Percentiles rank a stretch among this genome's conserved stretches.
phyloP scores from a whole-genome alignment of 23 tunicate genomes.

The Halocynthia aurantium region DNA sequence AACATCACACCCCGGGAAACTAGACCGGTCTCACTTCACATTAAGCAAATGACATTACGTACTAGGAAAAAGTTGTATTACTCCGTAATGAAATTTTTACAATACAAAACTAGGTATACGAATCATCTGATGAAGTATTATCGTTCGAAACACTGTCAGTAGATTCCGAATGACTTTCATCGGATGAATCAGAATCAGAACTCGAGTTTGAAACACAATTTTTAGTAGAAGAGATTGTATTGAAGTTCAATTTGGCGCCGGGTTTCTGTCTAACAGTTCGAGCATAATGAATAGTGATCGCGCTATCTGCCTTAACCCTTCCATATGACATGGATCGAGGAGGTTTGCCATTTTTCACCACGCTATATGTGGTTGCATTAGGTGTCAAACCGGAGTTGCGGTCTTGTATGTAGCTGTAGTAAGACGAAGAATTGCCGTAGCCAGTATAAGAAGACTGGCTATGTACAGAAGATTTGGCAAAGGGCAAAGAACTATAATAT shows the following conservation, averaged over 20 bases:
- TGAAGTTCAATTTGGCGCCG: background rate
- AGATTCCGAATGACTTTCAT: background rate
- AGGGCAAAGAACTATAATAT: constrained; percentile 51
- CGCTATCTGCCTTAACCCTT: background rate
- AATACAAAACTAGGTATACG: background rate
- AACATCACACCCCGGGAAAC: no score
- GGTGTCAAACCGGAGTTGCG: background rate
- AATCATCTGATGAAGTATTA: background rate
- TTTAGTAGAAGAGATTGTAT: background rate
- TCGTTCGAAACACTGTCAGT: background rate
- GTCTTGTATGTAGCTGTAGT: constrained; percentile 6
- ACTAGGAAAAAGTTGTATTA: background rate
- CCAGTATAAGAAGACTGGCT: constrained; percentile 6
- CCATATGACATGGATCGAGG: no score
- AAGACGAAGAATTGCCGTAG: constrained; percentile 2
- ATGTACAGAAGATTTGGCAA: background rate
- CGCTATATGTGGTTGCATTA: background rate
- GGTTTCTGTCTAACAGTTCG: constrained; percentile 12
- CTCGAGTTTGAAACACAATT: background rate
- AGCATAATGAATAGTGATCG: constrained; percentile 32
- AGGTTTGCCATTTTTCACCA: background rate
- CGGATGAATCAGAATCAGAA: background rate
- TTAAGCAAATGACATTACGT: no score
- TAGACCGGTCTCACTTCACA: no score
- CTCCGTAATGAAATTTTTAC: background rate